Evolutionary conservation across 2,888 invertebrate genomes (phyloP), one percentile per base, ranked within the genome.

Genomic region (Beris chalybata): DNA sequence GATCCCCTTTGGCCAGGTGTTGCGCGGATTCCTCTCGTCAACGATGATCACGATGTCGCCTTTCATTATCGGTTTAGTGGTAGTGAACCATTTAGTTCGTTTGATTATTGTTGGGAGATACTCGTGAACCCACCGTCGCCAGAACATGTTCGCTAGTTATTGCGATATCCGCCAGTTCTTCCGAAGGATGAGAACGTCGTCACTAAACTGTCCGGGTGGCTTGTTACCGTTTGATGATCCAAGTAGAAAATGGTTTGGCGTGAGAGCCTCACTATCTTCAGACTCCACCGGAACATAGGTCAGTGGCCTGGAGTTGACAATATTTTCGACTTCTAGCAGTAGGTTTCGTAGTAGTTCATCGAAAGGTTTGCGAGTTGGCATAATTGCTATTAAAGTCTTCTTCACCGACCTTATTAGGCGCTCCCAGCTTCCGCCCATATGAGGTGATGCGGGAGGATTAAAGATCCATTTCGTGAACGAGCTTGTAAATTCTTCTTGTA

Each of bases 1-100:
- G 3, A 66, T 56, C 29, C 69, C 68, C 29, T 69, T 70, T 2
- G 67, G 68, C 67, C 70, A 70, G 32, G 50, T 64, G 38, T 70
- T 53, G 32, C 67, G 67, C 22, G 70, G 64, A n/a, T 67, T 53
- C 12, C 48, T 59, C 6, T 58, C 55, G 22, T 69, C 70, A 43
- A 66, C 58, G 3, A 69, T 63, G 7, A 71, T 48, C 2, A 65
- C 70, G 1, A 70, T 55, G 48, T 71, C 67, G 45, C 68, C 69
- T 47, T 45, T 38, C 29, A 66, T 6, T 38, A 71, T 67, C 3
- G 67, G 69, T 22, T 66, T 67, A n/a, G 64, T 64, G 11, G 63
- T 65, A 12, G 70, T 57, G 22, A 67, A 70, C 70, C 69, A 71
- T 13, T 67, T 69, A 7, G 68, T 55, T 43, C 68, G 22, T 22